Evolutionary conservation across 2,113 vertebrate genomes (phyloP).

Genomic region (Pseudonaja textilis): DNA sequence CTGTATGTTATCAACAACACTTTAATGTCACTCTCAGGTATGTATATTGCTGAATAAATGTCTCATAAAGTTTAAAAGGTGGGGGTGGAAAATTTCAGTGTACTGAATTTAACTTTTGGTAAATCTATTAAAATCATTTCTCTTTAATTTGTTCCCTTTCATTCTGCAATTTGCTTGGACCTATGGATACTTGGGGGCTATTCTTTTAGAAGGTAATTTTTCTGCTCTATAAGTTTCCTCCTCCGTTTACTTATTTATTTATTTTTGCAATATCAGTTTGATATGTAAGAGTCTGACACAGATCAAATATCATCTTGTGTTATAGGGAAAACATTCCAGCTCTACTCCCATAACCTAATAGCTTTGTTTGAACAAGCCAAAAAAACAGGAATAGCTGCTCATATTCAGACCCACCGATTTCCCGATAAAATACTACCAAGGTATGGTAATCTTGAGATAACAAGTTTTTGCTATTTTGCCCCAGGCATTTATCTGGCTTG

Average conservation of each 20-base stretch:
- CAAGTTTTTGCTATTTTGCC: not conserved
- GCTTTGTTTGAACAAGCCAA: conserved; percentile 97
- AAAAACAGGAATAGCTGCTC: conserved; percentile 93
- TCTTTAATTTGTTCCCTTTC: conserved; percentile 31
- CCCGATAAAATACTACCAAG: conserved; percentile 94
- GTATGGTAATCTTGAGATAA: conserved; percentile 62
- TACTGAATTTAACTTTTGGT: not conserved
- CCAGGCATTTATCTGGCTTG: not conserved
- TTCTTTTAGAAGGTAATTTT: conserved; percentile 91
- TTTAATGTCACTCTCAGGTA: conserved; percentile 97
- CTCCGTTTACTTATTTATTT: not conserved
- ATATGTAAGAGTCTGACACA: not conserved
- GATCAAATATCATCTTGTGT: conserved; percentile 40
- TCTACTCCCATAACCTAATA: conserved; percentile 97
- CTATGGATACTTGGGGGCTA: conserved; percentile 63
- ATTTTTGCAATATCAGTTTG: not conserved
- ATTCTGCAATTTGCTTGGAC: conserved; percentile 65
- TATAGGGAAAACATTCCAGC: conserved; percentile 93
- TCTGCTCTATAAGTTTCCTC: conserved; percentile 30
- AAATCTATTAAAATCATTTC: not conserved
- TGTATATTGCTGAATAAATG: conserved; percentile 41
- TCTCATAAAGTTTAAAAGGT: fast-evolving
- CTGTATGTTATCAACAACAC: conserved; percentile 98
- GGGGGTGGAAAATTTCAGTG: not conserved
- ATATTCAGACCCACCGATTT: conserved; percentile 96